Conservation (phyloP, 1,140 invertebrate genomes). For the Dreissena rostriformis region DNA sequence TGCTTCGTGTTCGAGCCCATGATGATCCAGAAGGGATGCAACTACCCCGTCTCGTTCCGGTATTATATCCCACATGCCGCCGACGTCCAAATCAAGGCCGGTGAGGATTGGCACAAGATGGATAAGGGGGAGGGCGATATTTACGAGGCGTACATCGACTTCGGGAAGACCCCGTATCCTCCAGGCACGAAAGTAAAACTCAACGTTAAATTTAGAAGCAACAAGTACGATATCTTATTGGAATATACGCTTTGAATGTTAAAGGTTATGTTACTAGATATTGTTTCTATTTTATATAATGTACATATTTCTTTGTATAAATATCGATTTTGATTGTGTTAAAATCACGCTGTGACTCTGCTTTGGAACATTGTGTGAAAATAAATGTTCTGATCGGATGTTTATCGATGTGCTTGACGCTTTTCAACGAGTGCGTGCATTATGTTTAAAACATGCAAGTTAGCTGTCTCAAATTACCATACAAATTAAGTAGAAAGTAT, state of each 20-base stretch:
- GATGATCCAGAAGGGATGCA: constrained; percentile 65
- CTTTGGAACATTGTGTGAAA: too few species aligned
- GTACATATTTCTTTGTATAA: too few species aligned
- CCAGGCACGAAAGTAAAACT: constrained; percentile 72
- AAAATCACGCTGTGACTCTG: too few species aligned
- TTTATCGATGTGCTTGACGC: too few species aligned
- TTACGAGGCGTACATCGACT: constrained; percentile 75
- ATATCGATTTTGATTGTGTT: too few species aligned
- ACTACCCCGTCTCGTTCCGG: constrained; percentile 70
- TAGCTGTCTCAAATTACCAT: too few species aligned
- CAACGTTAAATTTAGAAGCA: constrained; percentile 72
- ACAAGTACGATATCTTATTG: constrained; percentile 74
- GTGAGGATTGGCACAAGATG: constrained; percentile 78
- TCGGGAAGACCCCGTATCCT: constrained; percentile 66
- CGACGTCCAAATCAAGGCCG: constrained; percentile 77
- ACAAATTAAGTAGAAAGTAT: too few species aligned
- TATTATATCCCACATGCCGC: constrained; percentile 74
- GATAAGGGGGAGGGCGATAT: constrained; percentile 68
- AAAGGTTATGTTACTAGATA: too few species aligned
- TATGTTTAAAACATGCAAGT: too few species aligned
- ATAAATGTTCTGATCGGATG: too few species aligned
- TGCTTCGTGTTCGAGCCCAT: constrained; percentile 78
- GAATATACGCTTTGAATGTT: constrained; percentile 71
- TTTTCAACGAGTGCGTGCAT: too few species aligned
- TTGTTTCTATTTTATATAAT: too few species aligned